These are phyloP conservation scores for Bombus pyrosoma DNA, from an alignment of 1,140 invertebrate genomes.

Conservation along the genomic window DNA sequence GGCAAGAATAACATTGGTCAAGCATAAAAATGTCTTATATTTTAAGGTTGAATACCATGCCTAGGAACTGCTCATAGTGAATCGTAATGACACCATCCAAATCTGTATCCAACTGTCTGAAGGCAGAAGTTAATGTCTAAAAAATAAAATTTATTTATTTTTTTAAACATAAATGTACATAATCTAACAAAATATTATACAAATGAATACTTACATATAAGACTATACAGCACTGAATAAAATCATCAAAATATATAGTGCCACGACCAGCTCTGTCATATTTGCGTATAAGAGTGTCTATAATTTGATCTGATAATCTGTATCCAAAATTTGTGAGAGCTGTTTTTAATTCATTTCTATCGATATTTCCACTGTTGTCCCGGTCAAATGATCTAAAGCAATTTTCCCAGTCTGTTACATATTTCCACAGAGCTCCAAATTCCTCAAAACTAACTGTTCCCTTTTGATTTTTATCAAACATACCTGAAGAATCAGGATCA, in stretches of 20 bases:
- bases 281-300: slow-evolving; percentile 93
- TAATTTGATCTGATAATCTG: slow-evolving; percentile 92
- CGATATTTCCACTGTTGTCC: slow-evolving; percentile 98
- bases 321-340: slow-evolving; percentile 97
- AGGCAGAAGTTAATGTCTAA: slow-evolving; percentile 95
- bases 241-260: slow-evolving; percentile 98
- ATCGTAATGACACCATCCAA: slow-evolving; percentile 97
- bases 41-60: slow-evolving; percentile 97
- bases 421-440: slow-evolving; percentile 98
- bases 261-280: slow-evolving; percentile 96
- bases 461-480: slow-evolving; percentile 96
- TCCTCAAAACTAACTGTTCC: slow-evolving; percentile 97
- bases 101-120: slow-evolving; percentile 95
- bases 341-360: slow-evolving; percentile 93
- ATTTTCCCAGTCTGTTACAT: slow-evolving; percentile 98
- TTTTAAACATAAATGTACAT: neutral
- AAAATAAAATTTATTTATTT: slow-evolving; percentile 75
- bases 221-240: slow-evolving; percentile 97
- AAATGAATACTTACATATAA: slow-evolving; percentile 90
- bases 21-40: slow-evolving; percentile 83
- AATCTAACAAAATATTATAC: neutral
- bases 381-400: slow-evolving; percentile 97
- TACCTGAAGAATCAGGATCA: slow-evolving; percentile 87
- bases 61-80: slow-evolving; percentile 98
- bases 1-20: slow-evolving; percentile 13